phyloP scores from a whole-genome alignment of 2,888 invertebrate species.

The Syritta pipiens region DNA sequence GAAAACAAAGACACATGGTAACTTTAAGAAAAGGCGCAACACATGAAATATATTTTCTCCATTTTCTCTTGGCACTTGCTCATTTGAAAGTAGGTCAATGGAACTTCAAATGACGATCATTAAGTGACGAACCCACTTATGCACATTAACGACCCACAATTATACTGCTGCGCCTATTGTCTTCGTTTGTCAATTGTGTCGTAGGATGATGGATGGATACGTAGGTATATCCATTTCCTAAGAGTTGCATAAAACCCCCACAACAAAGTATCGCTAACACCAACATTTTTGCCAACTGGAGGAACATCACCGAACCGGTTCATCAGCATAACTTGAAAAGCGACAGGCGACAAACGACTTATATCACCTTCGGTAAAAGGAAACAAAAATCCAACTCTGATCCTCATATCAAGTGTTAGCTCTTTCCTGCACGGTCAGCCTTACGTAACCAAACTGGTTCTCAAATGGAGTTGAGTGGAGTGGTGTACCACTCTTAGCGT shows the following conservation, averaged over 20 bases:
- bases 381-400: background rate
- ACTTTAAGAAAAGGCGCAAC: background rate
- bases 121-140: conserved; percentile 14
- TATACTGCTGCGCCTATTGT: too few species aligned
- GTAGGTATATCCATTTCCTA: too few species aligned
- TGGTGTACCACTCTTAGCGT: background rate
- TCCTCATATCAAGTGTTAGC: background rate
- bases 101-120: conserved; percentile 11
- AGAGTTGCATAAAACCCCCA: too few species aligned
- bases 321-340: conserved; percentile 14
- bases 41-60: too few species aligned
- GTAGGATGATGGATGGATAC: too few species aligned
- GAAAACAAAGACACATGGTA: too few species aligned
- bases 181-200: too few species aligned
- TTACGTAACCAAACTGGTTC: conserved; percentile 1
- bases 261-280: too few species aligned
- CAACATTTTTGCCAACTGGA: too few species aligned
- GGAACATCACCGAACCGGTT: conserved; percentile 15
- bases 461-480: background rate
- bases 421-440: too few species aligned
- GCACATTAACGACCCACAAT: conserved; percentile 19
- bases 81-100: conserved; percentile 9
- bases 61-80: background rate
- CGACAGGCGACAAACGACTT: background rate
- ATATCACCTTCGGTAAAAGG: background rate